Conservation (phyloP, 2,888 invertebrate species). For the Rhopalosiphum nymphaeae region DNA sequence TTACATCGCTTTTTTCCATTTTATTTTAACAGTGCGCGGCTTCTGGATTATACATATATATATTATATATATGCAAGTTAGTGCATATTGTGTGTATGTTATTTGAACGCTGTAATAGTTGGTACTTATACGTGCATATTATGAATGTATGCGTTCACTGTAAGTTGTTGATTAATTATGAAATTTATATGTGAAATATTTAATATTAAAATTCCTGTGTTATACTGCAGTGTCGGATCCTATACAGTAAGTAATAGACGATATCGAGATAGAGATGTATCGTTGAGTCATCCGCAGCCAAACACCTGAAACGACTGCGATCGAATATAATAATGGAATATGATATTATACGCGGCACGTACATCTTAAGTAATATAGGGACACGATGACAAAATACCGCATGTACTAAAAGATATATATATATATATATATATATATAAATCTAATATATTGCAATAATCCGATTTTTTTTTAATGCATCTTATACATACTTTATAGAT, state of each 20-base stretch:
- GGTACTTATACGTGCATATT: background rate
- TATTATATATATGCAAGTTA: background rate
- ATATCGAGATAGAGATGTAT: background rate
- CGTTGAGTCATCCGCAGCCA: background rate
- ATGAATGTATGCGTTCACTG: background rate
- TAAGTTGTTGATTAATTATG: background rate
- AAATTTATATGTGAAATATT: background rate
- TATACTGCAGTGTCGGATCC: background rate
- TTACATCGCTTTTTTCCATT: background rate
- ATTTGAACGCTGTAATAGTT: background rate
- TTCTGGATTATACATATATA: background rate
- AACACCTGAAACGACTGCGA: background rate
- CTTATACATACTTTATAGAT: background rate
- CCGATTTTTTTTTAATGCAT: slow-evolving; percentile 8
- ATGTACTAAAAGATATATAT: background rate
- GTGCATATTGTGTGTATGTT: background rate
- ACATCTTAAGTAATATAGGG: background rate
- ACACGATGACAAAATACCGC: background rate
- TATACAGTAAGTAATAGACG: background rate
- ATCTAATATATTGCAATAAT: slow-evolving; percentile 8
- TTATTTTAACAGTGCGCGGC: background rate
- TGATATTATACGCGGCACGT: background rate
- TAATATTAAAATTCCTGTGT: background rate
- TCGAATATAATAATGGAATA: background rate
- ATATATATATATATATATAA: no score